Evolutionary conservation across 2,888 invertebrate genomes (phyloP), one percentile per base, ranked within the genome.

Genomic region (Didymodactylos carnosus): DNA sequence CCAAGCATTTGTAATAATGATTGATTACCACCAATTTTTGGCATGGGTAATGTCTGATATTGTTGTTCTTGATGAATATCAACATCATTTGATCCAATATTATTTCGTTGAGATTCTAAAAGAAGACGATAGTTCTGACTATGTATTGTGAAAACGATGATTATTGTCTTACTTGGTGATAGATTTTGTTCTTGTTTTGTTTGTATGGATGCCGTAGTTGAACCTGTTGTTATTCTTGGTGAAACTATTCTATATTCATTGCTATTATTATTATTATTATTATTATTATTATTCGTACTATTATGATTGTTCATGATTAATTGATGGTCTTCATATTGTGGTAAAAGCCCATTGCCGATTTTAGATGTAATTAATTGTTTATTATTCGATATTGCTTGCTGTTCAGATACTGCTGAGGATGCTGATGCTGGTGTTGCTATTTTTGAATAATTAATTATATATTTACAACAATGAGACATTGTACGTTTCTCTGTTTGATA

Each of bases 391-490:
- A n/a, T n/a, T n/a, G n/a, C n/a, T n/a, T n/a, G n/a, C n/a, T n/a
- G n/a, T n/a, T n/a, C n/a, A n/a, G n/a, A n/a, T n/a, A 29, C 14
- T 3, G 25, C 5, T 19, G 35, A 23, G n/a, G 46, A 3, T n/a
- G 29, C 10, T 62, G 35, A n/a, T 62, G 62, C 7, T 27, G n/a
- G 19, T 35, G 35, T 35, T n/a, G 62, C 29, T 35, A n/a, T 10
- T 62, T 62, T 62, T 2, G 62, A 19, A 35, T 62, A 72, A 79
- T 98, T 97, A 79, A 98, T 93, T 82, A 98, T 88, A 86, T 97
- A 98, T 87, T 98, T 98, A 88, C 97, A 97, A 84, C 97, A 95
- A 82, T 98, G 97, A 4, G 97, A 95, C 75, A 97, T 88, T 74
- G 94, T 86, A 82, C 93, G 92, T 81, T 92, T 93, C 43, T 76